phyloP scores from a whole-genome alignment of 2,113 vertebrate genomes.

The Choloepus hoffmanni region DNA sequence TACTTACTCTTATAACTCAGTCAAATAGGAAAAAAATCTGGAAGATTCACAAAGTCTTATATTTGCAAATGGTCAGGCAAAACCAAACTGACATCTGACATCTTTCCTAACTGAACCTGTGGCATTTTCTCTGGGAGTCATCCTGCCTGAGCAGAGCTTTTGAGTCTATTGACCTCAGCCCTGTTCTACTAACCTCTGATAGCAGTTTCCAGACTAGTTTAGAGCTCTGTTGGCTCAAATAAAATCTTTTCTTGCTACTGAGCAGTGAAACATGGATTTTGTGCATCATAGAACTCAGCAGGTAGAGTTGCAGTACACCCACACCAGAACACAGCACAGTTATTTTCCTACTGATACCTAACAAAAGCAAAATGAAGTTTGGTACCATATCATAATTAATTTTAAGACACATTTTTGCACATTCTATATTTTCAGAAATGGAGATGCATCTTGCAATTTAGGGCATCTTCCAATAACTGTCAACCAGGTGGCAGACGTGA shows the following conservation, averaged over 20 bases:
- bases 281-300: background rate
- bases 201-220: background rate
- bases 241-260: background rate
- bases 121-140: background rate
- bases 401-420: background rate
- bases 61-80: constrained; percentile 34
- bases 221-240: background rate
- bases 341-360: background rate
- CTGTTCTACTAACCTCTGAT: constrained; percentile 15
- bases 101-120: background rate
- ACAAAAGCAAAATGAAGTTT: background rate
- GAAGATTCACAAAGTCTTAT: background rate
- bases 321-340: background rate
- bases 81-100: background rate
- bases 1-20: constrained; percentile 14
- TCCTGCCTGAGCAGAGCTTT: background rate
- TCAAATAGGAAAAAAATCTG: background rate
- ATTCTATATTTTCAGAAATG: background rate
- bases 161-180: background rate
- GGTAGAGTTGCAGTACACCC: background rate
- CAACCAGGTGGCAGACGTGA: background rate
- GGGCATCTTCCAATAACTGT: background rate
- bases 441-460: background rate
- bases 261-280: background rate
- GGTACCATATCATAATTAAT: background rate